Evolutionary conservation across 2,888 invertebrate genomes (phyloP).

Genomic region (Geophilus truncorum): DNA sequence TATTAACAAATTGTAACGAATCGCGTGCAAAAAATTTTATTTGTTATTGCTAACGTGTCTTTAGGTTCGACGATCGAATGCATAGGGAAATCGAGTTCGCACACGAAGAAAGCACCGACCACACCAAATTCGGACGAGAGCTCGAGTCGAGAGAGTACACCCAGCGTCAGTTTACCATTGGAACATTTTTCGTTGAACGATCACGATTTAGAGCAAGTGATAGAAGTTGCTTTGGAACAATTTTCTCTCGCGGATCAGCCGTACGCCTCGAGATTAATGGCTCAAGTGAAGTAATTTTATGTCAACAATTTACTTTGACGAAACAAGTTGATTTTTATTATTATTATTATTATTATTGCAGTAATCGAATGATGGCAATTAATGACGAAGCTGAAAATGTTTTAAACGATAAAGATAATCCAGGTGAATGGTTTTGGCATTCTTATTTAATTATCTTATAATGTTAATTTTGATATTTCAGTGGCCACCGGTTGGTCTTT

Average conservation of each 20-base stretch:
- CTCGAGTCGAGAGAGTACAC: neutral
- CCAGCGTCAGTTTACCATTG: neutral
- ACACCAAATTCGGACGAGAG: constrained; percentile 7
- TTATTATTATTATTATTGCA: neutral
- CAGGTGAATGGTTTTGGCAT: neutral
- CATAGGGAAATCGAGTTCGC: neutral
- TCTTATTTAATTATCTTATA: neutral
- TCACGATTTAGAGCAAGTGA: constrained; percentile 19
- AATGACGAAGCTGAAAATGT: neutral
- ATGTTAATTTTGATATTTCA: neutral
- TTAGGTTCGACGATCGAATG: neutral
- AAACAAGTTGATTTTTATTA: neutral
- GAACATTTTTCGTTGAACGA: constrained; percentile 9
- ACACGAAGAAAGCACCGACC: neutral
- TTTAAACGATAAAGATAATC: neutral
- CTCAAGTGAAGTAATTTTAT: neutral
- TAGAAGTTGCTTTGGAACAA: neutral
- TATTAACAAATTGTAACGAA: too few relatives aligned
- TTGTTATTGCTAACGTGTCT: neutral
- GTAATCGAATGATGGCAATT: neutral
- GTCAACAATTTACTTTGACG: neutral
- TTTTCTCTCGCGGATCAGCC: neutral
- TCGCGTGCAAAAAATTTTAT: neutral
- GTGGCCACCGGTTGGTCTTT: neutral
- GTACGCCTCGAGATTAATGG: neutral